phyloP scores from a whole-genome alignment of 2,888 invertebrate genomes.

The Coleophora flavipennella region DNA sequence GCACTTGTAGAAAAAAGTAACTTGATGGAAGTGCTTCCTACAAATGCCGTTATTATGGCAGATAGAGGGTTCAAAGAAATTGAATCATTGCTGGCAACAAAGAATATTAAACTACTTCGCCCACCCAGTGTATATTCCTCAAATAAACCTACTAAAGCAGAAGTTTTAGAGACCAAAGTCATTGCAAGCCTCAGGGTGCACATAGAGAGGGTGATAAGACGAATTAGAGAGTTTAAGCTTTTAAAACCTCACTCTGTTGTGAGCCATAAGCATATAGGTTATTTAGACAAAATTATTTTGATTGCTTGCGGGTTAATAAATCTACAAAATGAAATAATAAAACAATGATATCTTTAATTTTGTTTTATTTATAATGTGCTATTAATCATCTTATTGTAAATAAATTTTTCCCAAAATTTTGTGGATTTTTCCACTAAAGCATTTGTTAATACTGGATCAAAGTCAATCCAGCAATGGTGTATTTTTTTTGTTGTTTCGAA shows the following conservation, averaged over 20 bases:
- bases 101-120: conserved; percentile 4
- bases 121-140: conserved; percentile 3
- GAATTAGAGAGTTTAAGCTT: conserved; percentile 1
- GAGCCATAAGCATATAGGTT: neutral
- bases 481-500: conserved; percentile 9
- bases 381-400: no score
- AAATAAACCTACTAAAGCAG: neutral
- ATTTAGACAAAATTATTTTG: conserved; percentile 3
- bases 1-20: conserved; percentile 6
- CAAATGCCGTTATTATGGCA: no score
- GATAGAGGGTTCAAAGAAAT: neutral
- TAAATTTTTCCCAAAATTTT: no score
- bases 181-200: conserved; percentile 5
- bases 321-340: neutral
- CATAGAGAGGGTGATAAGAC: conserved; percentile 4
- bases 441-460: no score
- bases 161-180: conserved; percentile 3
- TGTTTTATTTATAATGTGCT: no score
- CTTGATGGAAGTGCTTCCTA: neutral
- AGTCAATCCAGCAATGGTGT: no score
- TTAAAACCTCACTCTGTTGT: conserved; percentile 4
- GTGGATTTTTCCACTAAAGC: no score
- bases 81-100: neutral
- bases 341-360: no score
- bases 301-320: neutral